Conservation (phyloP, 2,797 vertebrate species). For the Limosa lapponica region DNA sequence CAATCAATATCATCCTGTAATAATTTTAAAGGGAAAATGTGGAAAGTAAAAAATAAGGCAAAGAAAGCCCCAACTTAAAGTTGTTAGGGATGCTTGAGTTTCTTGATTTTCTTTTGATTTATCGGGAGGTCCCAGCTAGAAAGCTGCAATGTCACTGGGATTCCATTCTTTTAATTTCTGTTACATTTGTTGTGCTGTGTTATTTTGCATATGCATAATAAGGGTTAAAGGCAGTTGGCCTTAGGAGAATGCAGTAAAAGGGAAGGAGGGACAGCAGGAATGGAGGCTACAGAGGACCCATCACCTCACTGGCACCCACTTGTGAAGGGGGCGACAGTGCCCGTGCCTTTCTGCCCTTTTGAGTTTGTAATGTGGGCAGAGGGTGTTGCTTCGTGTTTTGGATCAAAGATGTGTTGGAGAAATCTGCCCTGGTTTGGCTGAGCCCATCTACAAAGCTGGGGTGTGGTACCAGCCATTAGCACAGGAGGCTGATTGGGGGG, state of each 20-base stretch:
- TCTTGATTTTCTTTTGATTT: neutral
- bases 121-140: neutral
- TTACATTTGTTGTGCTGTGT: neutral
- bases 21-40: constrained; percentile 55
- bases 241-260: neutral
- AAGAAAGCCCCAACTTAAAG: constrained; percentile 12
- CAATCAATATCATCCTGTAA: constrained; percentile 67
- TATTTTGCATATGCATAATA: neutral
- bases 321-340: neutral
- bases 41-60: constrained; percentile 20
- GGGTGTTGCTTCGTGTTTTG: neutral
- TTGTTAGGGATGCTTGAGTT: neutral
- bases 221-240: neutral
- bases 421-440: neutral
- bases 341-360: neutral
- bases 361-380: neutral
- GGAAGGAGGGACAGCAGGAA: neutral
- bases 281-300: neutral
- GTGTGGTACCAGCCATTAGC: fast-evolving
- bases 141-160: neutral
- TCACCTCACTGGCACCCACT: fast-evolving
- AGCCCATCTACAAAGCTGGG: fast-evolving
- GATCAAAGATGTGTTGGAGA: neutral
- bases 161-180: neutral
- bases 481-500: fast-evolving